A percentile compares a stretch with the other conserved stretches of the same genome.
phyloP scores from a whole-genome alignment of 2,888 invertebrate genomes.

The Matsumyia berberina region DNA sequence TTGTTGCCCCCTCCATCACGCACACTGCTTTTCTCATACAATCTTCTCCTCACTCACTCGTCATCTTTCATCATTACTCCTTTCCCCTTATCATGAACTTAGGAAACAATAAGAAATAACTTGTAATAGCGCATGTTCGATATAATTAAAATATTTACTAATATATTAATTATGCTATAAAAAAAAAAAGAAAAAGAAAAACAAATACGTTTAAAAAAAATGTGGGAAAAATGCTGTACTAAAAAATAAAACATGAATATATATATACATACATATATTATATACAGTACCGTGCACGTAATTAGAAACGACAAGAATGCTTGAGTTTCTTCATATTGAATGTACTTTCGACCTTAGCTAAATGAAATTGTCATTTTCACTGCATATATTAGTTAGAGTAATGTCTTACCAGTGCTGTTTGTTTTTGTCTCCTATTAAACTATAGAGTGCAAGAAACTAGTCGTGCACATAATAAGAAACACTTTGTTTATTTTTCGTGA shows the following conservation, averaged over 20 bases:
- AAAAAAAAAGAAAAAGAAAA: slow-evolving; percentile 48
- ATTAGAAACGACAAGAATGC: too few relatives aligned
- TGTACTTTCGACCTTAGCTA: too few relatives aligned
- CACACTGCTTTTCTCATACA: slow-evolving; percentile 74
- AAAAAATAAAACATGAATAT: slow-evolving; percentile 58
- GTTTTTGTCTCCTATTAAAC: too few relatives aligned
- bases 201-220: slow-evolving; percentile 51
- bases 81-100: slow-evolving; percentile 61
- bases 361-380: too few relatives aligned
- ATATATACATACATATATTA: slow-evolving; percentile 61
- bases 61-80: slow-evolving; percentile 64
- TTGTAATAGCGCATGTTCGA: slow-evolving; percentile 76
- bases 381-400: too few relatives aligned
- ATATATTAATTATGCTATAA: slow-evolving; percentile 72
- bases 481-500: too few relatives aligned
- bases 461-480: too few relatives aligned
- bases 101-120: slow-evolving; percentile 75
- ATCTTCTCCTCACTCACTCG: slow-evolving; percentile 66
- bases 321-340: too few relatives aligned
- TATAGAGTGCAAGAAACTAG: too few relatives aligned
- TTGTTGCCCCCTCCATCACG: slow-evolving; percentile 73
- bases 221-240: slow-evolving; percentile 66
- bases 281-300: too few relatives aligned
- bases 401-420: too few relatives aligned
- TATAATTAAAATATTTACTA: slow-evolving; percentile 76